phyloP scores from a whole-genome alignment of 2,888 invertebrate genomes.

The Dicyrtomina minuta region DNA sequence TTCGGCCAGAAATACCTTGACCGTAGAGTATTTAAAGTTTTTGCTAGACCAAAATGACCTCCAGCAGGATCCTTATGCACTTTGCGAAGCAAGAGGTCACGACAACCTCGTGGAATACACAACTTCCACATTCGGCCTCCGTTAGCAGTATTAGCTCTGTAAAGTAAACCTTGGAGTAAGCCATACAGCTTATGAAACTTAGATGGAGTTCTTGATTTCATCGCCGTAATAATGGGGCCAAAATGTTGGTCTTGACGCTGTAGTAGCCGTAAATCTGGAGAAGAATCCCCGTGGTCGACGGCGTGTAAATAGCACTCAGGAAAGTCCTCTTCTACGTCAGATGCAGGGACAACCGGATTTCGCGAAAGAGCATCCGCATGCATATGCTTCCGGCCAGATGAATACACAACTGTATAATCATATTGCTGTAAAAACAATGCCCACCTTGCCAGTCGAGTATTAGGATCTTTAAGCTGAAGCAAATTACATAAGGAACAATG shows the following conservation, averaged over 20 bases:
- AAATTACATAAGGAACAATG: constrained; percentile 45
- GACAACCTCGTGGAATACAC: no score
- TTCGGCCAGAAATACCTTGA: no score
- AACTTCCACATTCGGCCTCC: no score
- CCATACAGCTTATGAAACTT: no score
- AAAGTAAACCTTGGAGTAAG: not conserved
- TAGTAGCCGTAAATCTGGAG: not conserved
- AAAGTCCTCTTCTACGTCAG: no score
- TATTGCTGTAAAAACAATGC: constrained; percentile 39
- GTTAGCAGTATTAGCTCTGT: constrained; percentile 1
- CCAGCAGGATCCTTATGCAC: no score
- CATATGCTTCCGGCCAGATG: constrained; percentile 13
- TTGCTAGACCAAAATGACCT: no score
- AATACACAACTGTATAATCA: constrained; percentile 36
- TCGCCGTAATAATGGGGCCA: not conserved
- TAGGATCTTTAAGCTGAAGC: constrained; percentile 32
- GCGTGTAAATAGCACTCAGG: no score
- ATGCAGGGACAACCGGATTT: no score
- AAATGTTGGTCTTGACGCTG: not conserved
- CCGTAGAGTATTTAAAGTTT: no score
- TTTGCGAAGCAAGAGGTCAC: no score
- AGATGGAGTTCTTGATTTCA: not conserved
- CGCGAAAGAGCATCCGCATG: constrained; percentile 17
- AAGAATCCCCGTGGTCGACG: not conserved
- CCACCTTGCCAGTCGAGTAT: constrained; percentile 45